These are phyloP conservation scores for Crenuchus spilurus DNA, from an alignment of 2,797 vertebrate species.

Conservation along the genomic window DNA sequence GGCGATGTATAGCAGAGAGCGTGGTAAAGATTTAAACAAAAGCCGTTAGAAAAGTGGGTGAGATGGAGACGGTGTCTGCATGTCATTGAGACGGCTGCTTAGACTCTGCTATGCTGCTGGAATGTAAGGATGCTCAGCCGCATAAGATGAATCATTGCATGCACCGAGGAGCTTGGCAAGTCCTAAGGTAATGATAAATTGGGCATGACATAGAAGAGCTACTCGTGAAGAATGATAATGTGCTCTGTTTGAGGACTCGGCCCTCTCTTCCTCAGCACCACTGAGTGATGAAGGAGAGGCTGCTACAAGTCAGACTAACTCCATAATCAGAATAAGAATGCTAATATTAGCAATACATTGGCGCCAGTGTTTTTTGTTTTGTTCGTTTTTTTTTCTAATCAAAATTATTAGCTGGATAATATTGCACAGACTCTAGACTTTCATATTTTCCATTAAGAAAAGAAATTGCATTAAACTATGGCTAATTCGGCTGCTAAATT, in stretches of 20 bases:
- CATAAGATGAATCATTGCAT: conserved; percentile 37
- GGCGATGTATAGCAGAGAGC: conserved; percentile 15
- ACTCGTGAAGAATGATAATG: conserved; percentile 48
- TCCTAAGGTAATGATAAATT: conserved; percentile 56
- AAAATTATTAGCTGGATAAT: too few relatives aligned
- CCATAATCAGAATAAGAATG: too few relatives aligned
- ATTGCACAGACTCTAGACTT: too few relatives aligned
- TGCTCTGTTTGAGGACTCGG: conserved; percentile 12
- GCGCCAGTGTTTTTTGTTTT: too few relatives aligned
- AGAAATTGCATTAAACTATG: too few relatives aligned
- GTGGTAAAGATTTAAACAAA: conserved; percentile 30
- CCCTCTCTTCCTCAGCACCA: conserved; percentile 7
- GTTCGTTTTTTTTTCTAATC: too few relatives aligned
- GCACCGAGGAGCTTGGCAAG: conserved; percentile 17
- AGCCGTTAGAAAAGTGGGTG: background rate
- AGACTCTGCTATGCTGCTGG: background rate
- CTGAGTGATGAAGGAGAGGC: background rate
- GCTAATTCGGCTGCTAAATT: too few relatives aligned
- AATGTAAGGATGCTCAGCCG: background rate
- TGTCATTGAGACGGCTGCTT: conserved; percentile 1
- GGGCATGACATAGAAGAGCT: conserved; percentile 34
- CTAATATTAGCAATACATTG: too few relatives aligned
- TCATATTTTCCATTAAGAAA: too few relatives aligned
- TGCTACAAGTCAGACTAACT: too few relatives aligned
- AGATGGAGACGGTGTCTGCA: background rate